Evolutionary conservation across 1,140 invertebrate species (phyloP), one percentile per base, ranked within the genome.

Genomic region (Panagrolaimus sp.): DNA sequence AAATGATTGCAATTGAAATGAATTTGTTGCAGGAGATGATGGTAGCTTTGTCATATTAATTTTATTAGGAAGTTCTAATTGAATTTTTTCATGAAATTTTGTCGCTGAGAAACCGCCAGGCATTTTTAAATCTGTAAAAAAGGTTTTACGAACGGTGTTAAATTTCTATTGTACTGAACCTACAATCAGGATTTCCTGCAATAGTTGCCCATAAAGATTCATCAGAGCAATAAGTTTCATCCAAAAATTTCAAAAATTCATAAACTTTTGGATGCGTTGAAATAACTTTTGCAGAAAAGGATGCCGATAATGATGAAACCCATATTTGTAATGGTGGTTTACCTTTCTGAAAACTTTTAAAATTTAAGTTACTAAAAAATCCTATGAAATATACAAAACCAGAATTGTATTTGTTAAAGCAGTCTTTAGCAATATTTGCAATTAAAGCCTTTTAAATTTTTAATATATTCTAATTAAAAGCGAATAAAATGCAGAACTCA

Each of bases 161-260:
- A 1, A n/a, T 38, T 38, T 38, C 31, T 45, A 42, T 20, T n/a
- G 76, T 73, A 23, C 48, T 65, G 43, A 65, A 23, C 16, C 13
- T n/a, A 74, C 73, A 43, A 47, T 65, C 63, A 4, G 76, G 76
- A 43, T 77, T 78, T 27, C 75, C 75, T 0, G 31, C 20, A 16
- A 77, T 65, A 11, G 75, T 78, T 0, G 75, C 65, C 75, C 75
- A 77, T 9, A 77, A 42, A 9, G 67, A 68, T 51, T 79, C 77
- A 45, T 77, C 75, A 8, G 70, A 65, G 25, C 78, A 76, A 23
- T 38, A 46, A 9, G 66, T 72, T 11, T 66, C 25, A 16, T 66
- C 27, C 0, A 38, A 38, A 38, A 4, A 38, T 7, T 4, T 2
- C 7, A 73, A 45, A 38, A 74, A 71, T 9, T 72, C 70, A 14